A percentile compares a stretch with the other conserved stretches of the same genome.
These are phyloP conservation scores for Sinocyclocheilus anophthalmus DNA, from an alignment of 2,113 vertebrate genomes.

Conservation along the genomic window DNA sequence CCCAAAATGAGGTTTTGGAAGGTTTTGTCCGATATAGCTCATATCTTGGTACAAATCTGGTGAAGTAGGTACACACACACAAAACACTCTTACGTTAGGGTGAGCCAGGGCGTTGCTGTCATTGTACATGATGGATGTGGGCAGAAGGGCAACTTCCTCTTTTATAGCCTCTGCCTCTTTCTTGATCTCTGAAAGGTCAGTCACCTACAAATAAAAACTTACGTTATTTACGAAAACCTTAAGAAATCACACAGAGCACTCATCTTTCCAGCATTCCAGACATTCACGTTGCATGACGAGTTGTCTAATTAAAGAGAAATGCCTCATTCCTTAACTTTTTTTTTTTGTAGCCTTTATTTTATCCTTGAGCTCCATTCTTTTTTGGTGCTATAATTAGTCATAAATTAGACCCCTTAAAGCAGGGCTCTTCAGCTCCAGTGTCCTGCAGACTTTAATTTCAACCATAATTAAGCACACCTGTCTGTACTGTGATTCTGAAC, in stretches of 20 bases:
- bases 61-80: neutral
- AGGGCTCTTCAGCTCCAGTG: neutral
- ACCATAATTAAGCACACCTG: neutral
- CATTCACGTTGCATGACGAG: neutral
- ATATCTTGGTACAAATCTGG: neutral
- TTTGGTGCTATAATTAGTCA: neutral
- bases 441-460: neutral
- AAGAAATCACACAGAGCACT: neutral
- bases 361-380: neutral
- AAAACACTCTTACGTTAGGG: conserved; percentile 82
- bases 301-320: neutral
- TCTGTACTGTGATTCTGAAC: neutral
- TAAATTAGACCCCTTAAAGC: neutral
- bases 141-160: conserved; percentile 74
- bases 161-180: conserved; percentile 68
- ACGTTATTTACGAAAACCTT: neutral
- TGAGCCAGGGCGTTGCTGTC: conserved; percentile 89
- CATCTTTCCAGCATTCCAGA: neutral
- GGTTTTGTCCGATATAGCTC: no score
- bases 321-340: no score
- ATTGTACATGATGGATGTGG: conserved; percentile 88
- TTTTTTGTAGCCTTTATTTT: no score
- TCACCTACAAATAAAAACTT: conserved; percentile 59
- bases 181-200: conserved; percentile 62
- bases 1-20: no score